Evolutionary conservation across 2,797 vertebrate genomes (phyloP).

Genomic region (Eulemur coronatus): DNA sequence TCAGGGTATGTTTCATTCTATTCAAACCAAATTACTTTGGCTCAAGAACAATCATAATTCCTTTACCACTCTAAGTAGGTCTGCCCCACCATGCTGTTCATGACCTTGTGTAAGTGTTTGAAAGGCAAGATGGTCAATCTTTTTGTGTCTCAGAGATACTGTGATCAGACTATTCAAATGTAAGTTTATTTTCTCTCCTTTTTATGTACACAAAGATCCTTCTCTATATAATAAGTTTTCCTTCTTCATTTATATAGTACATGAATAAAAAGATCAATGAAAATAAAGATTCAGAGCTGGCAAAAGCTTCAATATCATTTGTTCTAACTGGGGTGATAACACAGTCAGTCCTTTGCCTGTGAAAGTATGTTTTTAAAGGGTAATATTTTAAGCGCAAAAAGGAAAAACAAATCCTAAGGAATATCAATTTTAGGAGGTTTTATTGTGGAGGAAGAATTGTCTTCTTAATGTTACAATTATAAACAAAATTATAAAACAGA

Average conservation of each 20-base stretch:
- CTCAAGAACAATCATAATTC: slow-evolving; percentile 11
- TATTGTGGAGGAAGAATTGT: neutral
- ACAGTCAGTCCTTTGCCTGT: neutral
- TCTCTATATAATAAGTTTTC: neutral
- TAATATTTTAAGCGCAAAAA: slow-evolving; percentile 1
- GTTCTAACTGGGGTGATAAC: neutral
- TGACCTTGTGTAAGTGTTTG: neutral
- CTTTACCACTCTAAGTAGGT: neutral
- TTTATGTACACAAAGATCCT: neutral
- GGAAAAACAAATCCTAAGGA: neutral
- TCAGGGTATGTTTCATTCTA: neutral
- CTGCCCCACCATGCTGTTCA: neutral
- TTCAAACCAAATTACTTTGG: slow-evolving; percentile 32
- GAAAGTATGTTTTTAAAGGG: neutral
- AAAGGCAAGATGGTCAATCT: neutral
- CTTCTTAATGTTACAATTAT: slow-evolving; percentile 13
- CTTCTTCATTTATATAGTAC: neutral
- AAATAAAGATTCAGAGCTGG: slow-evolving; percentile 10
- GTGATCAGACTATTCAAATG: neutral
- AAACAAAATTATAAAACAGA: neutral
- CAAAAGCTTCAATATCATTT: neutral
- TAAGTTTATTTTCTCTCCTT: neutral
- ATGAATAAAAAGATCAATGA: slow-evolving; percentile 27
- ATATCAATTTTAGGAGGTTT: slow-evolving; percentile 28
- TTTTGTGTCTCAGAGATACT: neutral